Percentiles rank a stretch among this genome's conserved stretches.
phyloP scores from a whole-genome alignment of 2,113 vertebrate species.

The Aepyceros melampus region DNA sequence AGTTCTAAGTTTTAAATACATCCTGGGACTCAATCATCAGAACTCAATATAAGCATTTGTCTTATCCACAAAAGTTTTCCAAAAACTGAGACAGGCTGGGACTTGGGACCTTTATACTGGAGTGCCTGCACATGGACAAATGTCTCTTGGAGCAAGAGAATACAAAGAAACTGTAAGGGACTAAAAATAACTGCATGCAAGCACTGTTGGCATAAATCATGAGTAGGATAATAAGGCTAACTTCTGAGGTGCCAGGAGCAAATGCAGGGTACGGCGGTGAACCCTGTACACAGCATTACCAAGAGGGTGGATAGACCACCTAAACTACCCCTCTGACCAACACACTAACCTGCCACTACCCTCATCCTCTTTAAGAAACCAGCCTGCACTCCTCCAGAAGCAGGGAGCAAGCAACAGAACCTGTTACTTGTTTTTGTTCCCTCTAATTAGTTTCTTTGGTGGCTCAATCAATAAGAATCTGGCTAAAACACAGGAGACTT shows the following conservation, averaged over 20 bases:
- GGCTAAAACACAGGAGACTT: background rate
- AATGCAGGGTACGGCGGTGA: background rate
- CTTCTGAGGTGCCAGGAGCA: background rate
- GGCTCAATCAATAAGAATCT: background rate
- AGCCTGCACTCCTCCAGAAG: background rate
- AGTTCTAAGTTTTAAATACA: background rate
- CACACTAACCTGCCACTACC: background rate
- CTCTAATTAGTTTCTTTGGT: background rate
- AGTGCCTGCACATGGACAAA: background rate
- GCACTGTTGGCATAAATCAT: background rate
- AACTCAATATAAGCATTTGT: background rate
- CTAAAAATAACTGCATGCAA: background rate
- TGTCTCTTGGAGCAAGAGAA: background rate
- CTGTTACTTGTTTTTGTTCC: background rate
- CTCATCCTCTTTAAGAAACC: background rate
- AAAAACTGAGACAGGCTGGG: background rate
- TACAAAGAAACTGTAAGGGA: background rate
- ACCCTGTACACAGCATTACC: background rate
- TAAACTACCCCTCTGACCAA: background rate
- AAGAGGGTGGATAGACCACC: background rate
- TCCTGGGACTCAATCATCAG: background rate
- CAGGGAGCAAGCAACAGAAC: background rate
- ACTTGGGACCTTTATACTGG: background rate
- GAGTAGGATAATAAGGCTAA: background rate
- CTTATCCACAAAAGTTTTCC: background rate